phyloP scores from a whole-genome alignment of 2,113 vertebrate genomes.

The Columba livia region DNA sequence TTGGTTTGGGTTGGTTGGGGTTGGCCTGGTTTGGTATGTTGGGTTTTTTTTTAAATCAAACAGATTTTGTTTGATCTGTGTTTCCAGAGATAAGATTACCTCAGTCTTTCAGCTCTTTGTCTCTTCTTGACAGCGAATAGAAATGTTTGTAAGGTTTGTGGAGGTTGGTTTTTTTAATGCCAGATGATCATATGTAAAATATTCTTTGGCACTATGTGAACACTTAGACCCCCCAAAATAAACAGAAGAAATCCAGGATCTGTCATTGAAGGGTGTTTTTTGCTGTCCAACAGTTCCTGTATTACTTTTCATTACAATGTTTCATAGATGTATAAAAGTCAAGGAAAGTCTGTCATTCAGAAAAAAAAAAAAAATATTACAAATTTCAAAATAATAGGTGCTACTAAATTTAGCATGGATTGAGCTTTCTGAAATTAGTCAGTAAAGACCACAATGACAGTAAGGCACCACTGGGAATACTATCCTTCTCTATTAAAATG shows the following conservation, averaged over 20 bases:
- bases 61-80: background rate
- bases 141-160: background rate
- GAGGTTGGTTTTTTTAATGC: background rate
- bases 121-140: background rate
- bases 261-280: background rate
- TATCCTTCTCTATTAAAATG: background rate
- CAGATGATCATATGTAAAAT: background rate
- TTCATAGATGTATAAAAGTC: background rate
- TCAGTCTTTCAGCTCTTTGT: background rate
- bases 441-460: background rate
- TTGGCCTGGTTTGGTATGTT: too few species aligned
- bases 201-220: background rate
- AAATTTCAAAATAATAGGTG: background rate
- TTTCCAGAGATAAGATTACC: background rate
- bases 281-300: background rate
- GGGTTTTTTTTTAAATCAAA: background rate
- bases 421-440: background rate
- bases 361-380: background rate
- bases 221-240: background rate
- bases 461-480: background rate
- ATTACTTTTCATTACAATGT: background rate
- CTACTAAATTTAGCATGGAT: background rate
- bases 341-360: background rate
- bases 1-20: too few species aligned
- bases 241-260: background rate